Conservation (phyloP, 2,113 vertebrate species). For the Pelvicachromis taeniatus region DNA sequence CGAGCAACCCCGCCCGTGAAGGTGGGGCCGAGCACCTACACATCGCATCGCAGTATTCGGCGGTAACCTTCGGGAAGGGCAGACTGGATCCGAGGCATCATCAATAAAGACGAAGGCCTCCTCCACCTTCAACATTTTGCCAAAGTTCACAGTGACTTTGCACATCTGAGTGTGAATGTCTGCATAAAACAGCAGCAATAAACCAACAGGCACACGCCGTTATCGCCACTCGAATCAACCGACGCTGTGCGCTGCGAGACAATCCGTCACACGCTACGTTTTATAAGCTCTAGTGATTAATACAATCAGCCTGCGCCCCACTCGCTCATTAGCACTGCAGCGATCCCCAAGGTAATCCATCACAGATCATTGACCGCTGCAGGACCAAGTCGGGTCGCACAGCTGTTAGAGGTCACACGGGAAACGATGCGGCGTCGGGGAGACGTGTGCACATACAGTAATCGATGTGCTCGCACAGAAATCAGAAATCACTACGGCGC, state of each 20-base stretch:
- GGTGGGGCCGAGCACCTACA: neutral
- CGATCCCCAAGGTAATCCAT: slow-evolving; percentile 60
- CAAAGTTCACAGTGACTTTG: neutral
- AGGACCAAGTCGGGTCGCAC: slow-evolving; percentile 11
- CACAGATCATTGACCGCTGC: slow-evolving; percentile 53
- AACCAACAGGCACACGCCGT: neutral
- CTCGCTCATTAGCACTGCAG: slow-evolving; percentile 58
- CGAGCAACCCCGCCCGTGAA: neutral
- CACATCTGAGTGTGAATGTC: neutral
- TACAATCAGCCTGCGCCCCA: slow-evolving; percentile 24
- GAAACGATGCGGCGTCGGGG: slow-evolving; percentile 10
- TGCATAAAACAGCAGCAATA: neutral
- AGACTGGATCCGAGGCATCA: neutral
- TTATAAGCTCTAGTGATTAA: slow-evolving; percentile 58
- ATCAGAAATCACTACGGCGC: neutral
- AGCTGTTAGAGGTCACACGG: slow-evolving; percentile 28
- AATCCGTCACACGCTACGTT: slow-evolving; percentile 43
- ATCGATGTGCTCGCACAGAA: neutral
- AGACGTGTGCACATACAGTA: neutral
- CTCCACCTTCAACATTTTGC: neutral
- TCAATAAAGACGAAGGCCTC: neutral
- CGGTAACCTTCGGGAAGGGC: slow-evolving; percentile 1
- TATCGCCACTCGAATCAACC: slow-evolving; percentile 17
- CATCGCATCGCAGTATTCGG: neutral
- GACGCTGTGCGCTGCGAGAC: slow-evolving; percentile 14